Evolutionary conservation across 2,888 invertebrate species (phyloP), one percentile per base, ranked within the genome.

Genomic region (Oegoconia quadripuncta): DNA sequence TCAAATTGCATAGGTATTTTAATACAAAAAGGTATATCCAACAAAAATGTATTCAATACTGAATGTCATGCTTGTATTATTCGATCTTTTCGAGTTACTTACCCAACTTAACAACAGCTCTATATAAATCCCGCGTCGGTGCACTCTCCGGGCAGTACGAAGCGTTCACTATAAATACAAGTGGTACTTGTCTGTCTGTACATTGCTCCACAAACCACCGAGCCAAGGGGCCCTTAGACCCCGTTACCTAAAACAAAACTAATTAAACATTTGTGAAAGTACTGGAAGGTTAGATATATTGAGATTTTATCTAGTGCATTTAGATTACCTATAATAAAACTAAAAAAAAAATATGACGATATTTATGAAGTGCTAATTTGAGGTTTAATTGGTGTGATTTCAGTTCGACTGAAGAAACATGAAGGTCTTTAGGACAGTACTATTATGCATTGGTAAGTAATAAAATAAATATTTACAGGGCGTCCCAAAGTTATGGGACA

Each of bases 391-490:
- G 59, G 64, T 74, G 67, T 61, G 65, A 59, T 81, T 82, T 81
- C 86, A 84, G 86, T 81, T 76, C 74, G 81, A 74, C 77, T 78
- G 72, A 63, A 62, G 60, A 57, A 74, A 61, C 48, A 84, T 86
- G 82, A 78, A 71, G 75, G 64, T 67, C 39, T 69, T 69, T 47
- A 69, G 69, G 53, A 69, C 74, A 39, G 52, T 82, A 32, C 55
- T 86, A 46, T 60, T 86, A 35, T 82, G 75, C 49, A 50, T 82
- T 42, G 80, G 86, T 87, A 55, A 81, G 86, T 75, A 30, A 9
- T 17, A 13, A 8, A 12, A 31, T 7, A 13, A 16, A 2, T 3
- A 1, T 14, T 5, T 6, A 6, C n/a, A n/a, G n/a, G n/a, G n/a
- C n/a, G n/a, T n/a, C n/a, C n/a, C n/a, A n/a, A n/a, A n/a, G n/a